Conservation (phyloP, 2,113 vertebrate genomes). For the Burhinus bistriatus region DNA sequence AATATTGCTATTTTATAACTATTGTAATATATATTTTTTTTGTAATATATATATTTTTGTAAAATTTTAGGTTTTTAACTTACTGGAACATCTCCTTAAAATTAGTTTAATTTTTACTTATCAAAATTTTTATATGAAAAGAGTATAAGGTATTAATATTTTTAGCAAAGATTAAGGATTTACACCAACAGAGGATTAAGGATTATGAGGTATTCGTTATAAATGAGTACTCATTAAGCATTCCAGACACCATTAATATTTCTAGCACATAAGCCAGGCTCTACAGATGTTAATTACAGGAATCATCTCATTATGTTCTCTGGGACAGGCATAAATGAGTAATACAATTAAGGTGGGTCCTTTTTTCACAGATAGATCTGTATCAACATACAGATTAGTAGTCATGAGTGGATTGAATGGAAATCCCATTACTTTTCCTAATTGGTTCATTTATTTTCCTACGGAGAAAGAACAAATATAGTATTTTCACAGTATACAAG, state of each 20-base stretch:
- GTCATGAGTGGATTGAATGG: background rate
- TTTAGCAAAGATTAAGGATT: background rate
- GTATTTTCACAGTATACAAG: background rate
- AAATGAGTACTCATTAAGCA: background rate
- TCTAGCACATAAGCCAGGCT: background rate
- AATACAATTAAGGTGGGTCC: background rate
- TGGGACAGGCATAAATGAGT: background rate
- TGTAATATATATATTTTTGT: too few relatives aligned
- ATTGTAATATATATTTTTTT: background rate
- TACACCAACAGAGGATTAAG: background rate
- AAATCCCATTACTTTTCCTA: background rate
- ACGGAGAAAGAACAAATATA: background rate
- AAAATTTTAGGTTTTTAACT: background rate
- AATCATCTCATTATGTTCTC: slow-evolving; percentile 21
- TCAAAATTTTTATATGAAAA: background rate
- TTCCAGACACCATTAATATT: slow-evolving; percentile 6
- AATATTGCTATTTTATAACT: background rate
- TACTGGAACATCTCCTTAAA: background rate
- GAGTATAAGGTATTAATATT: background rate
- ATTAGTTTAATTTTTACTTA: background rate
- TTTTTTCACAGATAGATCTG: background rate
- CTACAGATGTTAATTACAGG: background rate
- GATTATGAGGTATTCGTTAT: background rate
- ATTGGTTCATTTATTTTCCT: background rate
- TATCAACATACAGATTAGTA: background rate